Evolutionary conservation across 1,140 invertebrate genomes (phyloP), one percentile per base, ranked within the genome.

Genomic region (Sarcophaga bullata): DNA sequence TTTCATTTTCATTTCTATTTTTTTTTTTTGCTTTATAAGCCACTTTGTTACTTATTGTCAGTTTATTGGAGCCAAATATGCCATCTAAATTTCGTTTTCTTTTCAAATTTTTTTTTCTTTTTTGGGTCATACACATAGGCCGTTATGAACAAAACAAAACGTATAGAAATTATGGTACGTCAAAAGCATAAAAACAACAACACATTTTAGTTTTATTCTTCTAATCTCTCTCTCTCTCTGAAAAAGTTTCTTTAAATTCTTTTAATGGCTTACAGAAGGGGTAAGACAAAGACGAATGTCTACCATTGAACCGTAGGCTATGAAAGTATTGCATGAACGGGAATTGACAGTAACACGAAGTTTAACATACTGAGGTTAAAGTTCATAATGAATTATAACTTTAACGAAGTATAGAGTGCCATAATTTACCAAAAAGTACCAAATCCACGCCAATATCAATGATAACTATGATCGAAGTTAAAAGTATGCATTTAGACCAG

Each of bases 1-100:
- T 37, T 68, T 25, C 6, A 6, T 37, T 37, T 37, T 37, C 25
- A 2, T 68, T 58, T 15, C 15, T 25, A 25, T n/a, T 19, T 68
- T 68, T 68, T 68, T 6, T 62, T 15, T 19, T 9, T 19, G 15
- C n/a, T 68, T 68, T 68, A 68, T 25, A 2, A 19, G 17, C 7
- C 8, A 68, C 19, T 68, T 68, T 9, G 62, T 25, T 7, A 68
- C 62, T 68, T 68, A 68, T 68, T 68, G 62, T 68, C 62, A 68
- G 62, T 68, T 68, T 68, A 17, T 68, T 68, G 17, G 17, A 25
- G 62, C 62, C 62, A 68, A 68, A 68, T 68, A 9, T n/a, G 54
- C 13, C n/a, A 19, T 8, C 17, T 19, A 68, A 7, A 68, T 68
- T 37, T 68, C 50, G 6, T 52, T 37, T 37, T 37, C 25, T 37